These are phyloP conservation scores for Pammene aurita DNA, from an alignment of 2,888 invertebrate species.

Conservation along the genomic window DNA sequence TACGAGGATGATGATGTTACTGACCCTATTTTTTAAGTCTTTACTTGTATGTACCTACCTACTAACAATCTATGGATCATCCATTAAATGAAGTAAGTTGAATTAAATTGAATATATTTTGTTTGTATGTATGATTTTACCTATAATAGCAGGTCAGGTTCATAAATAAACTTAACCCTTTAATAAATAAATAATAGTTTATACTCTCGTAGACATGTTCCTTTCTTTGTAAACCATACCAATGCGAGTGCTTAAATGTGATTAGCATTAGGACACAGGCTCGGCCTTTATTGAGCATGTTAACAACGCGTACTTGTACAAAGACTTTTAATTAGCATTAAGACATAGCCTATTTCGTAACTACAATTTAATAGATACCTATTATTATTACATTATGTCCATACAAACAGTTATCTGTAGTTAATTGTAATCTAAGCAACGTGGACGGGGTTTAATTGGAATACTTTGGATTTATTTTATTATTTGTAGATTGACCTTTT, in stretches of 20 bases:
- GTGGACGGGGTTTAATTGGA: constrained; percentile 24
- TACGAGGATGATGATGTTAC: too few species aligned
- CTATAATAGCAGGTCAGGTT: too few species aligned
- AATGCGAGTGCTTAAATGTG: constrained; percentile 1
- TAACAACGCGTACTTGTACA: constrained; percentile 35
- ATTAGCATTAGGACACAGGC: constrained; percentile 30
- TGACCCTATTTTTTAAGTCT: too few species aligned
- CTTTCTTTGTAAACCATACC: not conserved
- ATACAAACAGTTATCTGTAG: constrained; percentile 30
- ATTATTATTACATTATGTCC: constrained; percentile 27
- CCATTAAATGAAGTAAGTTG: too few species aligned
- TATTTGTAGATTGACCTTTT: not conserved
- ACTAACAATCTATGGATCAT: too few species aligned
- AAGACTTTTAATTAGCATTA: constrained; percentile 40
- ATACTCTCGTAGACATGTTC: not conserved
- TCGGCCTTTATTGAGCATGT: constrained; percentile 35
- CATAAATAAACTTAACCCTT: too few species aligned
- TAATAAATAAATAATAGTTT: too few species aligned
- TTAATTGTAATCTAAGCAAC: constrained; percentile 22
- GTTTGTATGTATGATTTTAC: too few species aligned
- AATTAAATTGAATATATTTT: too few species aligned
- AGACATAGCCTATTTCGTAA: constrained; percentile 34
- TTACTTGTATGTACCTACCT: too few species aligned
- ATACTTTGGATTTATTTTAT: constrained; percentile 16
- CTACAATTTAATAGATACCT: constrained; percentile 27